Evolutionary conservation across 2,797 vertebrate species (phyloP).

Genomic region (Bothrops alternatus): DNA sequence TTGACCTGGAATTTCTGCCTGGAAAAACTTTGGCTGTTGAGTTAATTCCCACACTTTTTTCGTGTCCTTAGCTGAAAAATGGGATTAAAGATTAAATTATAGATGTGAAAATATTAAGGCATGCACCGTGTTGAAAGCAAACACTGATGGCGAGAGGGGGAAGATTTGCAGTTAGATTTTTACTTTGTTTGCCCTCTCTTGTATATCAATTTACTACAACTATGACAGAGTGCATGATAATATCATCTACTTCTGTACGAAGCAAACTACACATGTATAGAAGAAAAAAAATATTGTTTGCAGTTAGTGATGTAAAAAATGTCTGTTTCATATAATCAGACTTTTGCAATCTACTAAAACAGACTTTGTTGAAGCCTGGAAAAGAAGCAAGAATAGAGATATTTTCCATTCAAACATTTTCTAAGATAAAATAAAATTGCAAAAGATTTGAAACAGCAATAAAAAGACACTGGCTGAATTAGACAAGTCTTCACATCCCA

Average conservation of each 20-base stretch:
- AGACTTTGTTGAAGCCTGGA: neutral
- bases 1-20: neutral
- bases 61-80: neutral
- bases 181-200: neutral
- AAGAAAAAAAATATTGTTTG: neutral
- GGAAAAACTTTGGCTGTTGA: neutral
- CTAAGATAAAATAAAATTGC: neutral
- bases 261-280: neutral
- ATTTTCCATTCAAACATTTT: neutral
- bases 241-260: neutral
- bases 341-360: neutral
- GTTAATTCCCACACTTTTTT: neutral
- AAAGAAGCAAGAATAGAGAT: neutral
- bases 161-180: neutral
- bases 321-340: neutral
- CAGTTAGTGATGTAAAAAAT: neutral
- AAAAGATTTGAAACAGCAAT: neutral
- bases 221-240: neutral
- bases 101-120: too few relatives aligned
- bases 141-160: neutral
- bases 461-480: neutral
- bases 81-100: neutral
- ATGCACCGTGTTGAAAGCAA: neutral
- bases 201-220: neutral
- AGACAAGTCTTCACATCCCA: neutral